Base-by-base conservation (phyloP, 92 coral and sea anemone species). In the Phenganax stokvisi region DNA sequence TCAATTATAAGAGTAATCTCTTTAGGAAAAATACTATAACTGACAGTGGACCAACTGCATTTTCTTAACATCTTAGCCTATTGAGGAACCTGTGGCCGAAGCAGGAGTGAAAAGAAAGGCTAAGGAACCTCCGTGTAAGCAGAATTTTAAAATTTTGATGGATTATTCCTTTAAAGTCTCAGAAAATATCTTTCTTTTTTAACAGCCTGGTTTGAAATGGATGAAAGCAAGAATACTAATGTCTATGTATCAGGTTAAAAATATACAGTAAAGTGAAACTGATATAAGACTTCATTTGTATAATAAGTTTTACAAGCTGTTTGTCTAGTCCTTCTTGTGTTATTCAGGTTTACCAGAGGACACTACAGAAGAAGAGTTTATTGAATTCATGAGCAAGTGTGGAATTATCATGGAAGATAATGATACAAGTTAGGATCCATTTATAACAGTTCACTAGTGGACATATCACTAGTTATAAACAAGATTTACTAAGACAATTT, bases 391-490 rank as follows among this genome's bases (percentile, higher is more conserved):
- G 97, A 87, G 93, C 87, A 94, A 94, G 61, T 94, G 84, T 83
- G 98, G 98, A 9, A 94, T 94, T 58, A 90, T 94, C 20, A 91
- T 91, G 98, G 97, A 93, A 31, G 98, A 93, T 37, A 65, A 87
- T 47, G 98, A 93, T 12, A 91, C 97, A 75, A 88, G 98, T 91
- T 79, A 80, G 92, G 25, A 53, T 29, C 51, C 28, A 11, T 59
- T 59, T 58, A 4, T 20, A 58, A 25, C 65, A 59, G 12, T 64
- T 20, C 37, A 64, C 70, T 44, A 30, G 37, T 44, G 10, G 37
- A 64, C 9, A 64, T 17, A 64, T 64, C 47, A 37, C 47, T 37
- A 37, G 47, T 37, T 37, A 37, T 37, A 37, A 5, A 37, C 47
- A 2, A 37, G 2, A 37, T 37, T 37, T 37, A 37, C 47, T 37